A percentile compares a stretch with the other conserved stretches of the same genome.
These are phyloP conservation scores for Centrocercus urophasianus DNA, from an alignment of 2,113 vertebrate genomes.

Conservation along the genomic window DNA sequence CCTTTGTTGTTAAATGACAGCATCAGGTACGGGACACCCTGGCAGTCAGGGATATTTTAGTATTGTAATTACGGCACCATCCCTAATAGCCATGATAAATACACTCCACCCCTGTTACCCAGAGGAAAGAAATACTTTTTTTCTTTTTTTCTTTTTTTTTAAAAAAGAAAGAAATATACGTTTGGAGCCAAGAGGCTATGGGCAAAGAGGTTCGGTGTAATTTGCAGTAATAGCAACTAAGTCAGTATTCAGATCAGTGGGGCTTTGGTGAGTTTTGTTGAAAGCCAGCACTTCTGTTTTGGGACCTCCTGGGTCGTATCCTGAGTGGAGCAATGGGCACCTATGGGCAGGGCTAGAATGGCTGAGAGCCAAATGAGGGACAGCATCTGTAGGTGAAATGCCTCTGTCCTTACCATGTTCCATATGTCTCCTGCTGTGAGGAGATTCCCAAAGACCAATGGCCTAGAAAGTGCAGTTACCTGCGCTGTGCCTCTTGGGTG, in stretches of 20 bases:
- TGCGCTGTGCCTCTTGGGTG: slow-evolving; percentile 4
- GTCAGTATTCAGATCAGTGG: neutral
- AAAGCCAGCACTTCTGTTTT: neutral
- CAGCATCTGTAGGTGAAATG: neutral
- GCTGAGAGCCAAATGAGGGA: neutral
- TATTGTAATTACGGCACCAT: slow-evolving; percentile 64
- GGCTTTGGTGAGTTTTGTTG: neutral
- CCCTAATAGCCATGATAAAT: slow-evolving; percentile 59
- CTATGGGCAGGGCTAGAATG: neutral
- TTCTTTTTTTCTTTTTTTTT: neutral
- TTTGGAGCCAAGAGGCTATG: slow-evolving; percentile 47
- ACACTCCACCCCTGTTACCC: slow-evolving; percentile 63
- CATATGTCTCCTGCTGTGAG: neutral
- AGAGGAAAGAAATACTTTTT: slow-evolving; percentile 47
- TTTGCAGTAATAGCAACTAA: neutral
- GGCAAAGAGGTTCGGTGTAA: slow-evolving; percentile 31
- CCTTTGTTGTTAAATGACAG: slow-evolving; percentile 55
- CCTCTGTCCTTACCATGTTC: neutral
- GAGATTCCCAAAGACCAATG: neutral
- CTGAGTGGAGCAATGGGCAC: neutral
- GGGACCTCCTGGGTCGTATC: neutral
- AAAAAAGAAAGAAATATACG: neutral
- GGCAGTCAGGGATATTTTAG: slow-evolving; percentile 61
- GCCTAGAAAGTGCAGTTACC: neutral
- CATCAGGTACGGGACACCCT: slow-evolving; percentile 64